Percentiles rank a stretch among this genome's conserved stretches.
These are phyloP conservation scores for Drosophila tristis DNA, from an alignment of 1,140 invertebrate genomes.

Conservation along the genomic window DNA sequence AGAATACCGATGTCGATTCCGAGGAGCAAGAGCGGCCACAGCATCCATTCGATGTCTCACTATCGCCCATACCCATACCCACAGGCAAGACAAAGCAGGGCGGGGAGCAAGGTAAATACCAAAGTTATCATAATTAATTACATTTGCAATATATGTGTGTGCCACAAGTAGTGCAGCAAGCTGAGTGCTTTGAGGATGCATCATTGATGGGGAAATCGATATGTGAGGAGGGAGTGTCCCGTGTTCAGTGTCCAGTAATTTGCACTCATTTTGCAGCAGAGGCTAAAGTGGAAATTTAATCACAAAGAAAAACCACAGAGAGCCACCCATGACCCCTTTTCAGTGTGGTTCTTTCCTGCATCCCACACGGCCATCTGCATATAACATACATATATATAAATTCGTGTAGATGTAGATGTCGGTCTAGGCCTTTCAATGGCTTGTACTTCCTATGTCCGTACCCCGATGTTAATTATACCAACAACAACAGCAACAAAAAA, in stretches of 20 bases:
- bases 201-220: conserved; percentile 41
- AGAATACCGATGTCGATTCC: conserved; percentile 52
- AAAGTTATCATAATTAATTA: conserved; percentile 46
- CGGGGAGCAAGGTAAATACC: conserved; percentile 55
- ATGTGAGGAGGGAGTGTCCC: neutral
- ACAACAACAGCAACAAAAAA: conserved; percentile 7
- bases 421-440: conserved; percentile 26
- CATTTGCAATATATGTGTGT: conserved; percentile 22
- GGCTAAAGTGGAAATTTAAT: conserved; percentile 45
- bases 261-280: conserved; percentile 42
- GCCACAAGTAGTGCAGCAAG: neutral
- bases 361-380: conserved; percentile 5
- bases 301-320: conserved; percentile 34
- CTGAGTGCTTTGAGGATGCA: neutral
- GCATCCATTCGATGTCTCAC: conserved; percentile 67
- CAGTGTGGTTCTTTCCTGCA: conserved; percentile 23
- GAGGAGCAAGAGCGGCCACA: conserved; percentile 44
- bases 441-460: conserved; percentile 29
- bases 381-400: conserved; percentile 15
- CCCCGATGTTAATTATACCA: conserved; percentile 27
- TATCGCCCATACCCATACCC: conserved; percentile 71
- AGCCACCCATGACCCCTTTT: conserved; percentile 35
- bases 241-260: conserved; percentile 13
- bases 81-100: conserved; percentile 13
- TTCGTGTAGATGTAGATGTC: conserved; percentile 7